These are phyloP conservation scores for Crotalus tigris DNA, from an alignment of 2,113 vertebrate genomes.

Conservation along the genomic window DNA sequence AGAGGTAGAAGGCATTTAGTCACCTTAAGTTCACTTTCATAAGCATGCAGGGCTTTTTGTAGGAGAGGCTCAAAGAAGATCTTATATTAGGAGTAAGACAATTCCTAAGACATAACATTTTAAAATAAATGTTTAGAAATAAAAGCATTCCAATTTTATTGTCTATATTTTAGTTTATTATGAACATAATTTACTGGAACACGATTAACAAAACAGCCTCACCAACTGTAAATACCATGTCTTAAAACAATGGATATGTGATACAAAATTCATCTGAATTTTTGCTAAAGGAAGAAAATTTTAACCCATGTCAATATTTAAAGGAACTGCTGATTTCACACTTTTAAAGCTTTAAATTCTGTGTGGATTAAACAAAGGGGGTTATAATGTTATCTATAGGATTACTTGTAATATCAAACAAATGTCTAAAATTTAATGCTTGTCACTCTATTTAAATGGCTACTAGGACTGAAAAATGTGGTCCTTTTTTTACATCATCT, in stretches of 20 bases:
- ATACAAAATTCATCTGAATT: constrained; percentile 39
- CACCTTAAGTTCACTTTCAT: constrained; percentile 80
- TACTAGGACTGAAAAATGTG: constrained; percentile 15
- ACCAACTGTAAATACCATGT: constrained; percentile 41
- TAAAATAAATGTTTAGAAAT: constrained; percentile 67
- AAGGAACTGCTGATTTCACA: constrained; percentile 23
- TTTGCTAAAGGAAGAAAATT: constrained; percentile 52
- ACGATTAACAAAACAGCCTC: constrained; percentile 70
- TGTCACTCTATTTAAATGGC: not conserved
- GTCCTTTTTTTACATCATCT: constrained; percentile 43
- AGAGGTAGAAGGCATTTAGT: constrained; percentile 92
- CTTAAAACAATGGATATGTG: constrained; percentile 42
- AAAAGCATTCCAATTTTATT: constrained; percentile 52
- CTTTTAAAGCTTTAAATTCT: constrained; percentile 49
- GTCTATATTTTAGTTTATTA: constrained; percentile 32
- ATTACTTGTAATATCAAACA: not conserved
- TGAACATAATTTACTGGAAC: constrained; percentile 65
- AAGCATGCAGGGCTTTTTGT: constrained; percentile 80
- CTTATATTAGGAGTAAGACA: constrained; percentile 59
- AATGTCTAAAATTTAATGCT: constrained; percentile 17
- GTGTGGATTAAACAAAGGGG: constrained; percentile 22
- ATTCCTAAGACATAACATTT: constrained; percentile 66
- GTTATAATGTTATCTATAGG: not conserved
- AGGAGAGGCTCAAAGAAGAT: constrained; percentile 63
- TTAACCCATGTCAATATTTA: not conserved